These are phyloP conservation scores for Drosophila formosana DNA, from an alignment of 2,888 invertebrate genomes.

Conservation along the genomic window DNA sequence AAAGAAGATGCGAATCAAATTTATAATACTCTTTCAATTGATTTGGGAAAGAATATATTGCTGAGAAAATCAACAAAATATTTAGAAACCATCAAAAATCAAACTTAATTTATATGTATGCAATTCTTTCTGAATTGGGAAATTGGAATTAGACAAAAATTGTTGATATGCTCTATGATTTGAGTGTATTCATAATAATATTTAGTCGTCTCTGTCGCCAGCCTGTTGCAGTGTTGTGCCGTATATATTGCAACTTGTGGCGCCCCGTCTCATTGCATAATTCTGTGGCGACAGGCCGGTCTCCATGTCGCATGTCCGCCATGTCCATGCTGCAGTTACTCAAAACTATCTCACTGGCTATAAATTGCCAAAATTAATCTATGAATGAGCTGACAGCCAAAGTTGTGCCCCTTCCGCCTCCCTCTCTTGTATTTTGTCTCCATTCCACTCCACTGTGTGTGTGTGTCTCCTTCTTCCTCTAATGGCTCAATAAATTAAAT, in stretches of 20 bases:
- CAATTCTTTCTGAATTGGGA: too few species aligned
- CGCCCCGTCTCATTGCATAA: slow-evolving; percentile 64
- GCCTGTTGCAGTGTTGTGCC: slow-evolving; percentile 22
- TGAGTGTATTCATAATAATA: slow-evolving; percentile 32
- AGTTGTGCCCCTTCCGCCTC: slow-evolving; percentile 12
- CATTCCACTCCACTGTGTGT: background rate
- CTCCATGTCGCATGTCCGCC: slow-evolving; percentile 37
- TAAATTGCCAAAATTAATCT: slow-evolving; percentile 80
- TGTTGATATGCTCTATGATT: background rate
- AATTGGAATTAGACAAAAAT: too few species aligned
- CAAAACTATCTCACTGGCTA: slow-evolving; percentile 68
- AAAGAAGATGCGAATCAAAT: background rate
- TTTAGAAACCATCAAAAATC: too few species aligned
- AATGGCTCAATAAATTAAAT: slow-evolving; percentile 74
- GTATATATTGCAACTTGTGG: slow-evolving; percentile 33
- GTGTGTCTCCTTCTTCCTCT: slow-evolving; percentile 10
- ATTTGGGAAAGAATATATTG: background rate
- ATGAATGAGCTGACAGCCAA: slow-evolving; percentile 72
- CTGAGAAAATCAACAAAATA: too few species aligned
- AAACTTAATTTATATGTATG: too few species aligned
- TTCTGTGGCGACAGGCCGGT: slow-evolving; percentile 49
- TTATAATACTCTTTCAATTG: slow-evolving; percentile 6
- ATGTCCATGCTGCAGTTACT: slow-evolving; percentile 67
- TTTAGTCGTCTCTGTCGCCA: slow-evolving; percentile 24
- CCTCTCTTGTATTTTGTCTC: slow-evolving; percentile 5